Evolutionary conservation across 2,113 vertebrate species (phyloP), one percentile per base, ranked within the genome.

Genomic region (Hippocampus mohnikei): DNA sequence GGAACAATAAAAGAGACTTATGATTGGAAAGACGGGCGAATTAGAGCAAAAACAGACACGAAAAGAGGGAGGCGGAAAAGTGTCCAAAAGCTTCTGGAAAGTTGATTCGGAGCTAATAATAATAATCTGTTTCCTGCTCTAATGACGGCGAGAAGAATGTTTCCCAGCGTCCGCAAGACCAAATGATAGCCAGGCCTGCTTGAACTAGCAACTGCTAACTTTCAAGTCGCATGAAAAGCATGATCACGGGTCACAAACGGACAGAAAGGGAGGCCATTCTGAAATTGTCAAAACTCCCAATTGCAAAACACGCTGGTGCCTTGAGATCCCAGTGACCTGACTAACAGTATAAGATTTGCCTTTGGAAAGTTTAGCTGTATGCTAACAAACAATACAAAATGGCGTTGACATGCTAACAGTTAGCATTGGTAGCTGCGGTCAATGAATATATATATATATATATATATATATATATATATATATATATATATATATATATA

Each of bases 41-140:
- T 60, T 60, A 7, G 62, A 65, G 41, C 40, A 65, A 65, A n/a
- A 40, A 59, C 41, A 27, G 59, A 64, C 16, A 23, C 23, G 20
- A 33, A 66, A 69, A 69, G 61, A 62, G 15, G 10, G 29, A 80
- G 40, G 33, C 55, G 21, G 20, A n/a, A 41, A 63, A 40, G 61
- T 63, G 37, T 23, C 62, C 62, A 46, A 46, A 15, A 64, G 63
- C 42, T 65, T 42, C n/a, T 46, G 63, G 63, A 65, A 65, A 65
- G 63, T 65, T 65, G 63, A 65, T 46, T 65, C 42, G 6, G 12
- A 46, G 63, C 63, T 65, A 65, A 65, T 44, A 65, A 65, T 65
- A 65, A 65, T 65, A 65, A 65, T 44, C 41, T 42, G 62, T 65
- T 65, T 65, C 62, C 41, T 65, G 62, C 62, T 44, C n/a, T 65